Conservation (phyloP, 2,797 vertebrate species). For the Hydrolagus colliei region DNA sequence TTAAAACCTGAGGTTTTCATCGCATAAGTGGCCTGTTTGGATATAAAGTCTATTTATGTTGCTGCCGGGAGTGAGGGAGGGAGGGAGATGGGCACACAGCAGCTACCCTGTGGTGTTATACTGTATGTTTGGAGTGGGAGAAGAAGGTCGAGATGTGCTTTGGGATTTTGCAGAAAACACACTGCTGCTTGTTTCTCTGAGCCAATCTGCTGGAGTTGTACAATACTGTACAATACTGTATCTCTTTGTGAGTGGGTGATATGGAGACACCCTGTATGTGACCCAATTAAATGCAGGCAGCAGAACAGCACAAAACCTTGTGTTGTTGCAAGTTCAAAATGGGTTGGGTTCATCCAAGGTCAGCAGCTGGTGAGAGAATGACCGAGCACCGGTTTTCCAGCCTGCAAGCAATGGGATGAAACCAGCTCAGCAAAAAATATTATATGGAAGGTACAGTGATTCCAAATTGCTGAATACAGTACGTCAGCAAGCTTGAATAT, state of each 20-base stretch:
- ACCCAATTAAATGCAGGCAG: neutral
- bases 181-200: neutral
- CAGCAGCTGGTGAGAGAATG: too few species aligned
- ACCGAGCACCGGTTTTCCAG: neutral
- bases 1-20: too few species aligned
- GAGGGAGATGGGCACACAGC: too few species aligned
- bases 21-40: neutral
- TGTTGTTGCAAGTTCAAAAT: constrained; percentile 17
- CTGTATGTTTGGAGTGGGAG: too few species aligned
- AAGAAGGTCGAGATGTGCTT: neutral
- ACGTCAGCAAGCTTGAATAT: neutral
- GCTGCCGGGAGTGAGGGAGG: too few species aligned
- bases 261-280: neutral
- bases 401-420: neutral
- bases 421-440: neutral
- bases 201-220: neutral
- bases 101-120: too few species aligned
- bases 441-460: neutral
- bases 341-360: neutral
- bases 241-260: neutral
- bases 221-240: neutral
- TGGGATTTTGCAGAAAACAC: neutral
- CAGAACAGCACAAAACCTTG: constrained; percentile 6
- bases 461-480: neutral
- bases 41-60: neutral